Base-by-base conservation (phyloP, 2,113 vertebrate species). In the Physeter macrocephalus region DNA sequence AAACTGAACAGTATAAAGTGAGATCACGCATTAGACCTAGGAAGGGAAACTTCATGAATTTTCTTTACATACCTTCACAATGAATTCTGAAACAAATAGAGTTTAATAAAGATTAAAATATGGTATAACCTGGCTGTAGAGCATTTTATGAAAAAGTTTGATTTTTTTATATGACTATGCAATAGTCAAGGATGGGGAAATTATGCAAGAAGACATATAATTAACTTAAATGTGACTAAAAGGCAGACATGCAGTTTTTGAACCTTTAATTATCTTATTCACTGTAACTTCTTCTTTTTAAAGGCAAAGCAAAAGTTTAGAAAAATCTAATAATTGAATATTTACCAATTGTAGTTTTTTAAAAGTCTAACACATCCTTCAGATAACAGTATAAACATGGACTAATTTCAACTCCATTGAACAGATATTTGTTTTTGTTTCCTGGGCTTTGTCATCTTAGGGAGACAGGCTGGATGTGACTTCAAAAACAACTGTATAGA, bases 401-500 rank as follows among this genome's bases (percentile, higher is more conserved):
- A 77, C 39, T 67, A 27, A 89, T 43, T 97, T 88, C 66, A 92
- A 93, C 88, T 74, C 36, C 67, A 96, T 49, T 39, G 8, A 87
- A 80, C 5, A 80, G 75, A 61, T 81, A 74, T 61, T 88, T 96
- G 25, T 91, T 95, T 94, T 93, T 81, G 25, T 93, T 86, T 61
- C 74, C 84, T 64, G 23, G 36, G 54, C 52, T 88, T 77, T 90
- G n/a, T 64, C 89, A 46, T 84, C 90, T 86, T 62, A 80, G 57
- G 41, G n/a, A 93, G 29, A 61, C 27, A 84, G 29, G 39, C 10
- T 75, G 64, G 61, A 54, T 72, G 20, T 52, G 74, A 78, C 80
- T 95, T 97, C 77, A 95, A 94, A 97, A 86, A 87, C 2, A 52
- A 72, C 10, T 75, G 25, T 61, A 85, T 57, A n/a, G 81, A 67